Conservation (phyloP, 2,888 invertebrate species). For the Acanthococcus lagerstroemiae region DNA sequence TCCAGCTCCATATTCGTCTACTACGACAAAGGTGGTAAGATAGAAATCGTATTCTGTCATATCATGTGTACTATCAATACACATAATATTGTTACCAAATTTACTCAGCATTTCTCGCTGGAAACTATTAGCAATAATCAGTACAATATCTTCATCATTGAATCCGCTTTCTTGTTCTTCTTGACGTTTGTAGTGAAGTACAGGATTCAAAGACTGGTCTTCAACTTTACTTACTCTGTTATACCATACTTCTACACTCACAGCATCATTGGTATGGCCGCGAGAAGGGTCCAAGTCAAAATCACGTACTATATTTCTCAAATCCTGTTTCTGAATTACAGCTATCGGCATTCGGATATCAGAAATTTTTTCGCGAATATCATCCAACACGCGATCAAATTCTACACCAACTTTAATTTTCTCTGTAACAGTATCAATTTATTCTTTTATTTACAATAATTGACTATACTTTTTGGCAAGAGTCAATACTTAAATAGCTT, state of each 20-base stretch:
- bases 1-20: slow-evolving; percentile 36
- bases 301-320: not conserved
- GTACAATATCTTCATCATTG: slow-evolving; percentile 35
- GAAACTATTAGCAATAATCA: slow-evolving; percentile 36
- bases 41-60: slow-evolving; percentile 35
- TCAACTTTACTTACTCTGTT: not conserved
- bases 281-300: not conserved
- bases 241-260: slow-evolving; percentile 8
- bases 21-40: slow-evolving; percentile 34
- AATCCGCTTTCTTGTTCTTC: too few species aligned
- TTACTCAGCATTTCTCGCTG: slow-evolving; percentile 34
- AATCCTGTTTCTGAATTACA: slow-evolving; percentile 20
- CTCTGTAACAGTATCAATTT: not conserved
- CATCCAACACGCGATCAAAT: not conserved
- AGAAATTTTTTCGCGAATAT: not conserved
- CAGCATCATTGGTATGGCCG: not conserved
- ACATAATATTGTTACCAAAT: slow-evolving; percentile 36
- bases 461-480: too few species aligned
- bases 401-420: not conserved
- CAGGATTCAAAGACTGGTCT: not conserved
- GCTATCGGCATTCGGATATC: too few species aligned
- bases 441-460: not conserved
- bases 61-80: slow-evolving; percentile 38
- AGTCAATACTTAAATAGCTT: too few species aligned
- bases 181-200: slow-evolving; percentile 15